A percentile compares a stretch with the other conserved stretches of the same genome.
These are phyloP conservation scores for Apostichopus leukothele DNA, from an alignment of 53 echinoderm and acorn worm species.

Conservation along the genomic window DNA sequence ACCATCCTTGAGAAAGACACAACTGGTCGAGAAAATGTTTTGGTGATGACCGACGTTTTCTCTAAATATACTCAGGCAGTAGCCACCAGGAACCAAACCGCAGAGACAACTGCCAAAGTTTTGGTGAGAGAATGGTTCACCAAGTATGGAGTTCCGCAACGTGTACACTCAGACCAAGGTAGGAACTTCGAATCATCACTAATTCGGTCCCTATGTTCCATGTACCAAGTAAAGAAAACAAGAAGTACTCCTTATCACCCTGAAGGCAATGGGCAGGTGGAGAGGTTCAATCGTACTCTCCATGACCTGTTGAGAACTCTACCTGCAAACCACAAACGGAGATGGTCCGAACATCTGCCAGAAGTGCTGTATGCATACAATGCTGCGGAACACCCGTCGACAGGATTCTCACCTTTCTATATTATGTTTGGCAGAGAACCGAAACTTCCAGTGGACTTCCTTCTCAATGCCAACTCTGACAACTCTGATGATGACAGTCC, in stretches of 20 bases:
- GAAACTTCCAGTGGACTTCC: slow-evolving; percentile 52
- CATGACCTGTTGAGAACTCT: slow-evolving; percentile 49
- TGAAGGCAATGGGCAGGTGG: slow-evolving; percentile 60
- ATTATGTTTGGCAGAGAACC: slow-evolving; percentile 60
- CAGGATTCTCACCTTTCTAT: slow-evolving; percentile 50
- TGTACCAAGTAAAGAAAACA: no score
- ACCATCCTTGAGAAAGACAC: slow-evolving; percentile 35
- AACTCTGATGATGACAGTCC: background rate
- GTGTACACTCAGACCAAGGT: slow-evolving; percentile 52
- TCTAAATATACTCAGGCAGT: slow-evolving; percentile 18
- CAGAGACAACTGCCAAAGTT: slow-evolving; percentile 47
- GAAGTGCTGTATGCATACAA: slow-evolving; percentile 62
- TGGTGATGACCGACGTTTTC: slow-evolving; percentile 57
- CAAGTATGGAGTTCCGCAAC: slow-evolving; percentile 49
- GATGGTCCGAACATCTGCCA: slow-evolving; percentile 60
- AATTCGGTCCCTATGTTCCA: no score
- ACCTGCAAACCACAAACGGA: slow-evolving; percentile 36
- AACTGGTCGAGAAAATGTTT: slow-evolving; percentile 48
- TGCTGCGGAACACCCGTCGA: slow-evolving; percentile 40
- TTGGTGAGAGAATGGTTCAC: slow-evolving; percentile 44
- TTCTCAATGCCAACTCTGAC: slow-evolving; percentile 1
- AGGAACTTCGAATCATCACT: slow-evolving; percentile 17
- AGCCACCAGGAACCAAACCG: slow-evolving; percentile 33
- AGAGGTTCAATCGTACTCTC: slow-evolving; percentile 61
- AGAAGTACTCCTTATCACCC: slow-evolving; percentile 8